These are phyloP conservation scores for Cyrtodaria siliqua DNA, from an alignment of 2,888 invertebrate species.

Conservation along the genomic window DNA sequence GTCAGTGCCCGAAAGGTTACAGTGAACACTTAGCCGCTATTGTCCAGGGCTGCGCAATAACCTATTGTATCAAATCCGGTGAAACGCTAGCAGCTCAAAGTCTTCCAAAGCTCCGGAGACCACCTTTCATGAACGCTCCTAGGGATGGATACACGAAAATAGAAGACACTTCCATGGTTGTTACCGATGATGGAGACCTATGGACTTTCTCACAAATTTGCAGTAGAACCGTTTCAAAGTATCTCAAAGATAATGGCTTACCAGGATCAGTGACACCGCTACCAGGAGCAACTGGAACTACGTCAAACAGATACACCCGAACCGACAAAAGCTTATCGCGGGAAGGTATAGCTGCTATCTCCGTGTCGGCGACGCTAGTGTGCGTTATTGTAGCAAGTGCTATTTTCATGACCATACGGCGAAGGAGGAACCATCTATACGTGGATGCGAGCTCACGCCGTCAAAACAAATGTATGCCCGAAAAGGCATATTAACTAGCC, in stretches of 20 bases:
- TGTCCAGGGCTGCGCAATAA: conserved; percentile 75
- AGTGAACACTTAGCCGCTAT: conserved; percentile 76
- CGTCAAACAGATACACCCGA: no score
- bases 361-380: not conserved
- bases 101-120: conserved; percentile 72
- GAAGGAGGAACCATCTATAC: no score
- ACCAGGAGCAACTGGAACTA: no score
- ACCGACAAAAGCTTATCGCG: not conserved
- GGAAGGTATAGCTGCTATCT: not conserved
- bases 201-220: conserved; percentile 59
- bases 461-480: no score
- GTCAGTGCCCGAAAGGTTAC: conserved; percentile 75
- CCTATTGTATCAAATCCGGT: conserved; percentile 75
- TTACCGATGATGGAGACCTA: conserved; percentile 61
- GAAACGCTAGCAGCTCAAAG: conserved; percentile 67
- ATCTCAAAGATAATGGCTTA: no score
- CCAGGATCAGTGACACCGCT: no score
- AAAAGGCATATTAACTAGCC: no score
- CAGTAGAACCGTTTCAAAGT: no score
- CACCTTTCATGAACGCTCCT: conserved; percentile 74
- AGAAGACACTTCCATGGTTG: conserved; percentile 29
- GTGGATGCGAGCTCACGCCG: no score
- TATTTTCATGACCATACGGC: no score
- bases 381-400: no score
- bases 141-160: conserved; percentile 11